Evolutionary conservation across 2,888 invertebrate genomes (phyloP), one percentile per base, ranked within the genome.

Genomic region (Chydorus sphaericus): DNA sequence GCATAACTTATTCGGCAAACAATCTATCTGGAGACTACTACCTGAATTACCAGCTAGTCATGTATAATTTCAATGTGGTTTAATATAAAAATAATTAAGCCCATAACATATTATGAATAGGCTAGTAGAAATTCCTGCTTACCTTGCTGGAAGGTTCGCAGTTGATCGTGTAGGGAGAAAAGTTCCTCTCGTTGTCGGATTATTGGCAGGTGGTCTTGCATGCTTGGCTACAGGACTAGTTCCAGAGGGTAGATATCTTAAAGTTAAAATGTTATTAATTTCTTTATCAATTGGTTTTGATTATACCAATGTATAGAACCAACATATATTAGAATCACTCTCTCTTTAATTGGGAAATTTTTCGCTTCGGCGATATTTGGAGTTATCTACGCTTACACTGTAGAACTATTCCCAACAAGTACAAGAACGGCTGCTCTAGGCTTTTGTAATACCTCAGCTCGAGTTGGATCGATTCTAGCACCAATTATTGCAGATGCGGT

Each of bases 1-100:
- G 85, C 0, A 70, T 86, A 7, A 83, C 84, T 1, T 81, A 85
- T 80, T 82, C 81, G 65, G 80, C 83, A 4, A 80, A 78, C 51
- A 80, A 77, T 64, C 74, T 85, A 54, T 82, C 81, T 7, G 83
- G 81, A 28, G 82, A 83, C 67, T 77, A 78, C 56, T 79, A 81
- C 62, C 62, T 83, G 14, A 85, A 83, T 68, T 85, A 54, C 31
- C 52, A 56, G 16, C 51, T 56, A 33, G 20, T 36, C 18, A 56
- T 56, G 56, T 31, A n/a, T 33, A 10, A 33, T 33, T 11, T 11
- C 36, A 11, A 33, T 33, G 10, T 33, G 36, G 36, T 33, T 33
- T 33, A 10, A 33, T n/a, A n/a, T n/a, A 33, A n/a, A 33, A 10
- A 33, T 33, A 33, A 33, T 33, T 10, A 33, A 33, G 10, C n/a